phyloP scores from a whole-genome alignment of 53 echinoderm and acorn worm genomes.

The Antedon mediterranea region DNA sequence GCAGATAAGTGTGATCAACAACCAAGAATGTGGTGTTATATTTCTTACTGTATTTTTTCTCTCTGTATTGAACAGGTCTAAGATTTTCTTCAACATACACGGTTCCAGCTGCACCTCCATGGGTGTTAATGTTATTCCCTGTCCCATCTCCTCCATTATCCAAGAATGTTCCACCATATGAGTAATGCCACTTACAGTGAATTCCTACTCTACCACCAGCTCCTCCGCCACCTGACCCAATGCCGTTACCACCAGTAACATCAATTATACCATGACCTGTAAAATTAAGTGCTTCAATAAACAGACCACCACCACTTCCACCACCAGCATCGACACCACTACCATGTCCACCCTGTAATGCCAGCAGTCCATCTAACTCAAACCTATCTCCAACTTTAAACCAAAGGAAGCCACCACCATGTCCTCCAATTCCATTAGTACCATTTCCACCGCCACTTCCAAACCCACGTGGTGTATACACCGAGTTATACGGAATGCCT shows the following conservation, averaged over 20 bases:
- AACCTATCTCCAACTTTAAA: slow-evolving; percentile 66
- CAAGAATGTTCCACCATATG: slow-evolving; percentile 62
- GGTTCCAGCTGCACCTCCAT: slow-evolving; percentile 82
- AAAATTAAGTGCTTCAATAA: slow-evolving; percentile 65
- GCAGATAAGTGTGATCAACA: slow-evolving; percentile 73
- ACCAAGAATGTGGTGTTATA: slow-evolving; percentile 66
- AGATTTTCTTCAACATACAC: slow-evolving; percentile 70
- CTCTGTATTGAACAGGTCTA: slow-evolving; percentile 54
- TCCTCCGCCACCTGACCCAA: slow-evolving; percentile 69
- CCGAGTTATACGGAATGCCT: slow-evolving; percentile 53
- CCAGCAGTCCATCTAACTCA: slow-evolving; percentile 60
- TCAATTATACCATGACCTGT: slow-evolving; percentile 81
- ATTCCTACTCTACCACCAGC: slow-evolving; percentile 71
- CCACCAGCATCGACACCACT: slow-evolving; percentile 48
- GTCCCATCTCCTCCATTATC: slow-evolving; percentile 69
- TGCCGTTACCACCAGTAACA: slow-evolving; percentile 52
- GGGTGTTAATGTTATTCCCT: slow-evolving; percentile 22
- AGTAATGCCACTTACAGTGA: slow-evolving; percentile 72
- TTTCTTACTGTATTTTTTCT: slow-evolving; percentile 62
- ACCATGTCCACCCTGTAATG: slow-evolving; percentile 53
- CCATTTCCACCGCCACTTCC: slow-evolving; percentile 90
- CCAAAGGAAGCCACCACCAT: slow-evolving; percentile 71
- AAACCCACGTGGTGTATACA: slow-evolving; percentile 37
- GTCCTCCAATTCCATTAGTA: slow-evolving; percentile 31
- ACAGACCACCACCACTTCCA: slow-evolving; percentile 61